phyloP scores from a whole-genome alignment of 2,797 vertebrate genomes.

The Ctenopoma kingsleyae region DNA sequence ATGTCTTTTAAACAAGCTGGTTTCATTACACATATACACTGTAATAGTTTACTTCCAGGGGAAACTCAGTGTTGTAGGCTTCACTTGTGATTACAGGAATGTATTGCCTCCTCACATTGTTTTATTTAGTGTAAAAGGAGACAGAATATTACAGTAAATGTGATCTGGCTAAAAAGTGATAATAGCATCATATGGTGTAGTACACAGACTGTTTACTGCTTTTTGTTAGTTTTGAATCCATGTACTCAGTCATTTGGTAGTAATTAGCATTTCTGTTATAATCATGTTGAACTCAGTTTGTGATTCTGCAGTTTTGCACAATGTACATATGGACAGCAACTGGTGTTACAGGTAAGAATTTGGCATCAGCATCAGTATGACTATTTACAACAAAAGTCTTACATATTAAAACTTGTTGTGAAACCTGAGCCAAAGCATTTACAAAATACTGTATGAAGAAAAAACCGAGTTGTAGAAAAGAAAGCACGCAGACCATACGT shows the following conservation, averaged over 20 bases:
- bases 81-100: too few species aligned
- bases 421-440: not conserved
- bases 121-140: too few species aligned
- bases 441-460: not conserved
- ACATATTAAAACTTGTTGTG: constrained; percentile 1
- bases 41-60: too few species aligned
- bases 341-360: not conserved
- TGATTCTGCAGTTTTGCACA: not conserved
- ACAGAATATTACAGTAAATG: too few species aligned
- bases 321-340: not conserved
- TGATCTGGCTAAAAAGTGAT: too few species aligned
- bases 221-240: not conserved
- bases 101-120: too few species aligned
- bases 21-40: too few species aligned
- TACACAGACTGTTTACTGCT: not conserved
- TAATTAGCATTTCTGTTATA: not conserved
- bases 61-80: too few species aligned
- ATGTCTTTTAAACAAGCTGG: too few species aligned
- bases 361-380: not conserved
- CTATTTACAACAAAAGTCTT: not conserved
- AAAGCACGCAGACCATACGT: not conserved
- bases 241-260: not conserved
- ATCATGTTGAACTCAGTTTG: not conserved
- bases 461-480: too few species aligned
- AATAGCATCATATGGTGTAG: too few species aligned